Percentiles rank a stretch among this genome's conserved stretches.
Conservation (phyloP, 2,797 vertebrate species). For the Pampus argenteus region DNA sequence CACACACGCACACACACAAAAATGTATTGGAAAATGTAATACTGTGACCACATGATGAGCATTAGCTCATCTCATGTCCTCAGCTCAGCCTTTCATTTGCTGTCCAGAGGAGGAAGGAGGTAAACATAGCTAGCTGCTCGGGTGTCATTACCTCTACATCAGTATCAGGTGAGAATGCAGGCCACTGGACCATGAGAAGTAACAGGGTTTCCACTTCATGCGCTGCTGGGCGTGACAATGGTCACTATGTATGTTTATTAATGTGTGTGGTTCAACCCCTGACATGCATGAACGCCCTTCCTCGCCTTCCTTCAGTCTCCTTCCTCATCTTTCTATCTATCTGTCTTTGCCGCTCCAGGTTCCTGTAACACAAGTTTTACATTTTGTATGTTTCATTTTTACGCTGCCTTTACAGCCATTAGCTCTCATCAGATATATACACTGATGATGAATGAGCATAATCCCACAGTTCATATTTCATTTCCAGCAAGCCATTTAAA, state of each 20-base stretch:
- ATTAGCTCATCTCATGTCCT: slow-evolving; percentile 65
- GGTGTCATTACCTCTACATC: slow-evolving; percentile 23
- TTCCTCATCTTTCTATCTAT: not conserved
- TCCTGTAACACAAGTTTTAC: slow-evolving; percentile 1
- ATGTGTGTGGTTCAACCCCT: slow-evolving; percentile 23
- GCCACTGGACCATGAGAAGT: slow-evolving; percentile 33
- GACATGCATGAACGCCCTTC: slow-evolving; percentile 8
- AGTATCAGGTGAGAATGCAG: slow-evolving; percentile 37
- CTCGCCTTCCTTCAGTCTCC: not conserved
- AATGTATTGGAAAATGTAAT: slow-evolving; percentile 46
- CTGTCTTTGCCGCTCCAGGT: not conserved
- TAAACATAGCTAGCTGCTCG: slow-evolving; percentile 26
- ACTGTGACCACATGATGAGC: slow-evolving; percentile 29
- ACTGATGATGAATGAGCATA: not conserved
- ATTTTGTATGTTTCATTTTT: slow-evolving; percentile 17
- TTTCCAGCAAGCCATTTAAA: slow-evolving; percentile 4
- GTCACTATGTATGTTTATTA: slow-evolving; percentile 7
- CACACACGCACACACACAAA: slow-evolving; percentile 21
- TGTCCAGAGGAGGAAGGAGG: slow-evolving; percentile 10
- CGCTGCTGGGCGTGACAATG: slow-evolving; percentile 32
- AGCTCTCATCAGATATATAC: slow-evolving; percentile 26
- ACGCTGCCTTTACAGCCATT: not conserved
- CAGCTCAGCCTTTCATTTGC: slow-evolving; percentile 35
- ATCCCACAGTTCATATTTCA: slow-evolving; percentile 25
- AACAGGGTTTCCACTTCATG: slow-evolving; percentile 48